Evolutionary conservation across 2,797 vertebrate species (phyloP).

Genomic region (Furcifer pardalis): DNA sequence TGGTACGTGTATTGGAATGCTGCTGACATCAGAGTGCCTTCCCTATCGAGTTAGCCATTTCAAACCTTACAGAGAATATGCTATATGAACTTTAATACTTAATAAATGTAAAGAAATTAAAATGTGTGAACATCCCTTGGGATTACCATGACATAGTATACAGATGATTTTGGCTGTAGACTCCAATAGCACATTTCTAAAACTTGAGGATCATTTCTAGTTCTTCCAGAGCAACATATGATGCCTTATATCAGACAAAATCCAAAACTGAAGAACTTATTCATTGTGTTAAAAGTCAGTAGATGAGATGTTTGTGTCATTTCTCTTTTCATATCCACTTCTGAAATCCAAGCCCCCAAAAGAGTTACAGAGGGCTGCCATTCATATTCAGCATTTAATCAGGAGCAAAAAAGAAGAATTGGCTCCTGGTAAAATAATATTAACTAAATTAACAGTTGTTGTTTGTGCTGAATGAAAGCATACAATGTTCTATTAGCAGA

Average conservation of each 20-base stretch:
- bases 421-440: conserved; percentile 29
- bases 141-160: too few relatives aligned
- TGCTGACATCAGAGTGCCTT: too few relatives aligned
- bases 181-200: too few relatives aligned
- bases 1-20: too few relatives aligned
- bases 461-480: conserved; percentile 27
- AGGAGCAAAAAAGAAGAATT: conserved; percentile 18
- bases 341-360: neutral
- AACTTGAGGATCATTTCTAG: too few relatives aligned
- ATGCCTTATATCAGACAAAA: neutral
- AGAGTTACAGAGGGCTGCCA: conserved; percentile 5
- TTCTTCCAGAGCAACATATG: neutral
- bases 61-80: too few relatives aligned
- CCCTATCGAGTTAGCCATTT: too few relatives aligned
- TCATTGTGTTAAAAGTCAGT: neutral
- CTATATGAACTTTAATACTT: too few relatives aligned
- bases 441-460: conserved; percentile 37
- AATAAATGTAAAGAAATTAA: too few relatives aligned
- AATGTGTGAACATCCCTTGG: too few relatives aligned
- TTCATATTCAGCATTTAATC: conserved; percentile 28
- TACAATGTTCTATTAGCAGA: conserved; percentile 34
- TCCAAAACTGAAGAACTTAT: conserved; percentile 1
- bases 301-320: neutral
- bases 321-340: neutral
- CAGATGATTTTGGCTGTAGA: too few relatives aligned